phyloP scores from a whole-genome alignment of 2,113 vertebrate genomes.

The Willisornis vidua region DNA sequence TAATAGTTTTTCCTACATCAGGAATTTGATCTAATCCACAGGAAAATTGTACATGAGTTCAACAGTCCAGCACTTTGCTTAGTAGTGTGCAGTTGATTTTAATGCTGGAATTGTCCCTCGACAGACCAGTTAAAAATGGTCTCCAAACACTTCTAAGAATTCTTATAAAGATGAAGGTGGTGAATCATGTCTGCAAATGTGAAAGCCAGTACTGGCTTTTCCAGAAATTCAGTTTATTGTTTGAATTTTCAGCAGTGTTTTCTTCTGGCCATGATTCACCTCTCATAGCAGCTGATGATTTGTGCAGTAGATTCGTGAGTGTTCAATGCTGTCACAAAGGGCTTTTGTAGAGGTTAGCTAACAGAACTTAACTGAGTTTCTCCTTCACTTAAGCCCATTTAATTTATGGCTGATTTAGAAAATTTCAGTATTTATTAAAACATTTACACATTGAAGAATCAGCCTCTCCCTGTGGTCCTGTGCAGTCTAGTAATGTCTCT shows the following conservation, averaged over 20 bases:
- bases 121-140: not conserved
- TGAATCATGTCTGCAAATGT: not conserved
- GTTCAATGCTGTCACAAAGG: not conserved
- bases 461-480: not conserved
- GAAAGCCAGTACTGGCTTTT: not conserved
- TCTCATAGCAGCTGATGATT: not conserved
- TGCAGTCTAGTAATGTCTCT: not conserved
- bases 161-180: not conserved
- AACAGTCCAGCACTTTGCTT: not conserved
- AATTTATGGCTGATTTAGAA: not conserved
- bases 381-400: not conserved
- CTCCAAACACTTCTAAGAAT: not conserved
- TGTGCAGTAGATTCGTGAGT: not conserved
- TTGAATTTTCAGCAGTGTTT: not conserved
- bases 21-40: slow-evolving; percentile 53
- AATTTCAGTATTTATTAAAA: not conserved
- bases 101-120: not conserved
- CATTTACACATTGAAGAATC: not conserved
- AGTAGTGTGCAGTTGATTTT: not conserved
- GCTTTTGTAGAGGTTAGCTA: not conserved
- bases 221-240: not conserved
- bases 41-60: slow-evolving; percentile 28
- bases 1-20: slow-evolving; percentile 53
- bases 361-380: not conserved
- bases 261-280: not conserved